Evolutionary conservation across 2,113 vertebrate genomes (phyloP).

Genomic region (Gracilinanus agilis): DNA sequence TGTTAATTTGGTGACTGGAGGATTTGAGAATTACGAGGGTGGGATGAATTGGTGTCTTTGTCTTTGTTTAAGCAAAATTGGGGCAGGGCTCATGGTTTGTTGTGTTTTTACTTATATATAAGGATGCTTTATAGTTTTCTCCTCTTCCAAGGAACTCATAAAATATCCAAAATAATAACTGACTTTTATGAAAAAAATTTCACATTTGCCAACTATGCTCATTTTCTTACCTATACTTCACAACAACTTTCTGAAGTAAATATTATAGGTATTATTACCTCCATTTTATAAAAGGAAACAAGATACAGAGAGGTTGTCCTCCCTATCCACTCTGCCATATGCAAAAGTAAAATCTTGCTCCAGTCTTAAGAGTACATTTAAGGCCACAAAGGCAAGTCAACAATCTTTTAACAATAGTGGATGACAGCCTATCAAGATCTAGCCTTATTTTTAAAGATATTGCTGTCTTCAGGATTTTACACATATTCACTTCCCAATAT

Average conservation of each 20-base stretch:
- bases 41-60: neutral
- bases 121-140: neutral
- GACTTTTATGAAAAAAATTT: neutral
- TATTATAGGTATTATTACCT: neutral
- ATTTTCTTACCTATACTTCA: neutral
- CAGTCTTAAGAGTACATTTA: constrained; percentile 15
- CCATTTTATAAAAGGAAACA: neutral
- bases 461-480: neutral
- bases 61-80: neutral
- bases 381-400: neutral
- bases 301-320: neutral
- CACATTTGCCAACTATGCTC: neutral
- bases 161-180: neutral
- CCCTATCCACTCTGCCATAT: neutral
- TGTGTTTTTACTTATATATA: neutral
- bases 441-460: neutral
- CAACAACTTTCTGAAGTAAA: neutral
- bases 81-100: neutral
- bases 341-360: neutral
- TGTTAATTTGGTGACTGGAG: neutral
- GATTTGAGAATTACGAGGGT: neutral
- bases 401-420: neutral
- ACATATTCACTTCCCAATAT: constrained; percentile 16
- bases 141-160: neutral
- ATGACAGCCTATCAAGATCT: neutral